phyloP scores from a whole-genome alignment of 2,797 vertebrate genomes.

The Heliangelus exortis region DNA sequence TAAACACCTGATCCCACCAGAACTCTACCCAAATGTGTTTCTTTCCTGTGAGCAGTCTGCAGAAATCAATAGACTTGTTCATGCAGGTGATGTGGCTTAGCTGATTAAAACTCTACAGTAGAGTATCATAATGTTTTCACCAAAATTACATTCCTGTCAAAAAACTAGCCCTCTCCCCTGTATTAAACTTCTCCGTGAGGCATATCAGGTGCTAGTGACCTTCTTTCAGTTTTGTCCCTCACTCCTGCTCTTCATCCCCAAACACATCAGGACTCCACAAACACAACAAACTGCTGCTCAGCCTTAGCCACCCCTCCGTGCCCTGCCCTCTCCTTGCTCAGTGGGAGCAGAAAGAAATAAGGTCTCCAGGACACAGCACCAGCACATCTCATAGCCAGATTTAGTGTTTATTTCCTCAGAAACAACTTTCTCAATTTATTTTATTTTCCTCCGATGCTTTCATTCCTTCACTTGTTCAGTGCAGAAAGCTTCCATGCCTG shows the following conservation, averaged over 20 bases:
- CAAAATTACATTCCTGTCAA: neutral
- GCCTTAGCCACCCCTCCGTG: neutral
- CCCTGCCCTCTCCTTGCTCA: neutral
- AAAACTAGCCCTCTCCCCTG: neutral
- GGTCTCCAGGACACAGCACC: neutral
- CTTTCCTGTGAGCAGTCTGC: neutral
- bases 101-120: neutral
- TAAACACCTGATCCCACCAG: neutral
- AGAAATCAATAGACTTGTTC: neutral
- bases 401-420: neutral
- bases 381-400: neutral
- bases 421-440: neutral
- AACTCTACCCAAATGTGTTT: neutral
- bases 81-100: neutral
- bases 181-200: neutral
- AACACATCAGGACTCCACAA: neutral
- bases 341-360: neutral
- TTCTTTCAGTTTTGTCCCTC: neutral
- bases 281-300: neutral
- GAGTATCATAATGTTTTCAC: neutral
- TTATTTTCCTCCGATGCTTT: neutral
- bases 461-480: neutral
- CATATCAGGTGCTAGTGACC: neutral
- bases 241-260: neutral
- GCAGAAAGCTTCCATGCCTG: neutral